Conservation (phyloP, 2,888 invertebrate species). For the Acrobeloides nanus region DNA sequence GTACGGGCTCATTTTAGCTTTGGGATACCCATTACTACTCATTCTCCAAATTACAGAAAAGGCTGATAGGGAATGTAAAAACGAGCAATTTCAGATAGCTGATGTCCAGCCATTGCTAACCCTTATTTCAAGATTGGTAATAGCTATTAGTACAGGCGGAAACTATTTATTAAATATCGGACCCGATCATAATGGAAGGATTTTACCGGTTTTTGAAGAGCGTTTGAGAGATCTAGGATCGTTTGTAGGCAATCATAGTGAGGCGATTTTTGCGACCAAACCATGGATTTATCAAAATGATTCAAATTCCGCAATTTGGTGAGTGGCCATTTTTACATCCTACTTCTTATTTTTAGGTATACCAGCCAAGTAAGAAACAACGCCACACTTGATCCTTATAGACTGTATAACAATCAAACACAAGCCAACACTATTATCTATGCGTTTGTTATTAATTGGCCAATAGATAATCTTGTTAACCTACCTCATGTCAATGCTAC, state of each 20-base stretch:
- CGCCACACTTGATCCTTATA: conserved; percentile 5
- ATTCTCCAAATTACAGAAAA: too few relatives aligned
- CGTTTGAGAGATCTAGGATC: conserved; percentile 55
- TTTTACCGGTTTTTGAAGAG: conserved; percentile 57
- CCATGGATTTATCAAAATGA: conserved; percentile 59
- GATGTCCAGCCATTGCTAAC: too few relatives aligned
- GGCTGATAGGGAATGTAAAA: too few relatives aligned
- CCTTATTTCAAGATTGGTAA: too few relatives aligned
- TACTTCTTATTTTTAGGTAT: too few relatives aligned
- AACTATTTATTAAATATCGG: too few relatives aligned
- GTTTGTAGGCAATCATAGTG: conserved; percentile 55
- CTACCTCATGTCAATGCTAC: conserved; percentile 34
- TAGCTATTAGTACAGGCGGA: too few relatives aligned
- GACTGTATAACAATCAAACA: conserved; percentile 22
- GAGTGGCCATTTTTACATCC: too few relatives aligned
- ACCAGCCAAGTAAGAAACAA: conserved; percentile 34
- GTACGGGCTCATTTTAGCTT: too few relatives aligned
- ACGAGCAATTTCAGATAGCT: too few relatives aligned
- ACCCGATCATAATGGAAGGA: conserved; percentile 56
- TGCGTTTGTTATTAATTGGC: conserved; percentile 40
- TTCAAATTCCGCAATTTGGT: conserved; percentile 59
- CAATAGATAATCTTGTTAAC: conserved; percentile 14
- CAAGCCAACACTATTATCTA: conserved; percentile 37
- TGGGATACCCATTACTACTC: too few relatives aligned
- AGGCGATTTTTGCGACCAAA: conserved; percentile 56